phyloP scores from a whole-genome alignment of 92 coral and sea anemone species.

The Plumapathes pennacea region DNA sequence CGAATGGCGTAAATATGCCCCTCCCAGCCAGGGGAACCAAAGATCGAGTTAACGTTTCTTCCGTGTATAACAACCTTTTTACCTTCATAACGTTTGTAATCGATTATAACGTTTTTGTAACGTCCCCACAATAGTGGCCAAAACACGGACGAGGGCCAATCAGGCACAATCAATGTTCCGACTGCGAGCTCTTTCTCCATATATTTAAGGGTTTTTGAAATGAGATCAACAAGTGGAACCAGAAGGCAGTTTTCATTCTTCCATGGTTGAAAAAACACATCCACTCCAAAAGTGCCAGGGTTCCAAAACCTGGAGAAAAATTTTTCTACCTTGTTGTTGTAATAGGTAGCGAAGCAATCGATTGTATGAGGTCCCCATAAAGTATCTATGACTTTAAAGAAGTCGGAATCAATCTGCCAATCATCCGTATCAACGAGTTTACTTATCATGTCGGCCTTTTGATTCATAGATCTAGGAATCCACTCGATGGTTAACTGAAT shows the following conservation, averaged over 20 bases:
- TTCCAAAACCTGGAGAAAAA: slow-evolving; percentile 44
- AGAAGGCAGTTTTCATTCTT: slow-evolving; percentile 3
- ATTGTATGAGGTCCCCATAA: slow-evolving; percentile 48
- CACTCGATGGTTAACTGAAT: slow-evolving; percentile 13
- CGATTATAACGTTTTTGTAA: neutral
- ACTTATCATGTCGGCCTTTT: slow-evolving; percentile 31
- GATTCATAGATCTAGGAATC: slow-evolving; percentile 27
- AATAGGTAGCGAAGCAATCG: slow-evolving; percentile 48
- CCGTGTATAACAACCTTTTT: slow-evolving; percentile 7
- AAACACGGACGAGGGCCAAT: slow-evolving; percentile 10
- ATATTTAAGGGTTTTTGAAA: neutral
- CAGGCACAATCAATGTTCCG: slow-evolving; percentile 7
- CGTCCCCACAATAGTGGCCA: slow-evolving; percentile 5
- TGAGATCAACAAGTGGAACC: slow-evolving; percentile 5
- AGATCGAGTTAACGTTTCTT: slow-evolving; percentile 15
- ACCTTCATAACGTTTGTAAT: neutral
- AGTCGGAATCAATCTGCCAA: slow-evolving; percentile 49
- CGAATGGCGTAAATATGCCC: slow-evolving; percentile 27
- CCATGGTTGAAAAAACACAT: slow-evolving; percentile 31
- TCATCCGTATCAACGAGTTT: slow-evolving; percentile 23
- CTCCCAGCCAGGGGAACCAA: slow-evolving; percentile 27
- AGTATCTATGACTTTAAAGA: slow-evolving; percentile 25
- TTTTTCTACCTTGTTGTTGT: slow-evolving; percentile 24
- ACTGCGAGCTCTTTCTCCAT: neutral
- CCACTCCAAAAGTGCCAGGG: slow-evolving; percentile 51